Percentiles rank a stretch among this genome's conserved stretches.
Conservation (phyloP, 2,797 vertebrate genomes). For the Eospalax fontanierii region DNA sequence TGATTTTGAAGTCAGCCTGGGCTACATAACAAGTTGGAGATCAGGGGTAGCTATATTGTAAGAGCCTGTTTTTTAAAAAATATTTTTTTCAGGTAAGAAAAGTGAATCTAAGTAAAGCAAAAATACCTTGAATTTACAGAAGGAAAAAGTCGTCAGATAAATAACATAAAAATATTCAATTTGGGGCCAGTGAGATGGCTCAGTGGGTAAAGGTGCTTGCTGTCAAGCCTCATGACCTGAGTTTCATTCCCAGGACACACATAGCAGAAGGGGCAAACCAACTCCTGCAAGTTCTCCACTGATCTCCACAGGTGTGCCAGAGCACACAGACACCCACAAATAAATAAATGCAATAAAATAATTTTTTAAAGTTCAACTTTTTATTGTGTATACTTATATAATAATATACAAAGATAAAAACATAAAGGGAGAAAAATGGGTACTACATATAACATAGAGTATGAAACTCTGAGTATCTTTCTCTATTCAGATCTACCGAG, state of each 20-base stretch:
- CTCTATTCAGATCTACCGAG: not conserved
- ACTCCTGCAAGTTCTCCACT: not conserved
- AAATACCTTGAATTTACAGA: not conserved
- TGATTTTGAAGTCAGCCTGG: not conserved
- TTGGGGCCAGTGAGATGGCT: not conserved
- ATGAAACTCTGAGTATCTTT: not conserved
- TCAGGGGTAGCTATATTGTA: not conserved
- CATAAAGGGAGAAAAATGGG: not conserved
- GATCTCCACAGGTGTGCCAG: not conserved
- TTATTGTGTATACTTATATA: slow-evolving; percentile 10
- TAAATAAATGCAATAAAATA: not conserved
- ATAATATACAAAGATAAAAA: slow-evolving; percentile 35
- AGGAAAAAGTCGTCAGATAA: not conserved
- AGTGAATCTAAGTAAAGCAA: slow-evolving; percentile 24
- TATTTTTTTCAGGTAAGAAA: not conserved
- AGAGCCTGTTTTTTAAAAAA: not conserved
- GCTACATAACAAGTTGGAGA: not conserved
- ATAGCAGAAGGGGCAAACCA: not conserved
- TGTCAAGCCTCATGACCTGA: too few species aligned
- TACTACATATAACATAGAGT: not conserved
- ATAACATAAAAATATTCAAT: not conserved
- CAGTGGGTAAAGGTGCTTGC: not conserved
- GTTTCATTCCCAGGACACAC: too few species aligned
- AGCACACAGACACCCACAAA: not conserved
- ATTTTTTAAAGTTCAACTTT: not conserved